Base-by-base conservation (phyloP, 2,888 invertebrate genomes). In the Adelognathus sp. region DNA sequence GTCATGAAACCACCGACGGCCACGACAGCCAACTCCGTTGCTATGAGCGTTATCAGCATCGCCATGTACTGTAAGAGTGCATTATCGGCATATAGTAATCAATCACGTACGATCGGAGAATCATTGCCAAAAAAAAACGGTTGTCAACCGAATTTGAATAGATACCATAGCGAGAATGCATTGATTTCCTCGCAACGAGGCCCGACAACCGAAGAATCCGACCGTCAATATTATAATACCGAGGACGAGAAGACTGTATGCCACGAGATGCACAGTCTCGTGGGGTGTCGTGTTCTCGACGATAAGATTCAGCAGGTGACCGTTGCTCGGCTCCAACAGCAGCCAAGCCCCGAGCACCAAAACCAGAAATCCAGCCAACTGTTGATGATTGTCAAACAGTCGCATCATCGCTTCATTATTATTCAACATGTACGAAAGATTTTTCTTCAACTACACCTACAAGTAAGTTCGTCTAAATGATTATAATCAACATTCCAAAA, bases 201-300 rank as follows among this genome's bases (percentile, higher is more conserved):
- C 94, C 80, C 93, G 93, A 84, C 94, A 94, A 16, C 94, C 94
- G 81, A 93, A 92, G 88, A 94, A 92, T 33, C 93, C 93, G n/a
- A 93, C 92, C 33, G 92, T 87, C 79, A 94, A 90, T 44, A 93
- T 92, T 75, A 92, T 91, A 33, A 91, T 90, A 21, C 94, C 94
- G 52, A 93, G 89, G 14, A 91, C 93, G 46, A 94, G 91, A 67
- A 93, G 89, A 72, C 92, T 91, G 84, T 93, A 93, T 36, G 93
- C 92, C 73, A 93, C 87, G 83, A 92, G 88, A 83, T 92, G 91
- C 70, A 93, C 89, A 67, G 92, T 91, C 73, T 92, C 90, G 73
- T 88, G 88, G 70, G 92, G 92, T 39, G 90, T 86, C 11, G 88
- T 86, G 78, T 92, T 91, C 14, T 92, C 83, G 24, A 92, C 88